Base-by-base conservation (phyloP, 92 coral and sea anemone species). In the Porites cylindrica region DNA sequence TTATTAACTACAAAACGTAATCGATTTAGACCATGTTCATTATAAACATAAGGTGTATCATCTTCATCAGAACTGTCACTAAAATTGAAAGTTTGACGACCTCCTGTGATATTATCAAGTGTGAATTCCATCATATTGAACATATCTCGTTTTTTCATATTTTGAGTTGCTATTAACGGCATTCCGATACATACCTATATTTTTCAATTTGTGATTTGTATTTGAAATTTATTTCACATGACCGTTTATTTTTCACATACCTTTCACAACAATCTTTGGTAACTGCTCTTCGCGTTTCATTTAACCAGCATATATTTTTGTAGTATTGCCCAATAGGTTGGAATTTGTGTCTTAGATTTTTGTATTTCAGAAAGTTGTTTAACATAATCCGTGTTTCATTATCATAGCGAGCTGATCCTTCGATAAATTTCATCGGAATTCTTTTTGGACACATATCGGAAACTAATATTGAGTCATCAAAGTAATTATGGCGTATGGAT, bases 101-200 rank as follows among this genome's bases (percentile, higher is more conserved):
- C 52, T 8, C 70, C 38, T 17, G 2, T 2, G 10, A 72, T 83
- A 17, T 72, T 71, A 53, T 72, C 58, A 7, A 76, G 12, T 23
- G 7, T 20, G 18, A 84, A 84, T 66, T 84, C 88, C 75, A 84
- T 84, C 10, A 75, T 84, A 76, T 85, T 85, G 67, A 47, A 76
- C 19, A 85, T 85, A 1, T 76, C 51, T 4, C 12, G 47, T 5
- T 85, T 84, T 67, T 85, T 85, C 3, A 77, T 26, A 54, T 85
- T 85, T 50, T 38, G 38, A 0, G 80, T 83, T 2, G 80, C 87
- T 0, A 83, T 16, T 12, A 83, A 11, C 0, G 80, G 87, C 70
- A 58, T 83, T 12, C 29, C 38, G 0, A 19, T 16, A 21, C 86
- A 82, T 1, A 82, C 86, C 16, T 18, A 61, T 76, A 85, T 29